Base-by-base conservation (phyloP, 1,140 invertebrate species). In the Sitodiplosis mosellana region DNA sequence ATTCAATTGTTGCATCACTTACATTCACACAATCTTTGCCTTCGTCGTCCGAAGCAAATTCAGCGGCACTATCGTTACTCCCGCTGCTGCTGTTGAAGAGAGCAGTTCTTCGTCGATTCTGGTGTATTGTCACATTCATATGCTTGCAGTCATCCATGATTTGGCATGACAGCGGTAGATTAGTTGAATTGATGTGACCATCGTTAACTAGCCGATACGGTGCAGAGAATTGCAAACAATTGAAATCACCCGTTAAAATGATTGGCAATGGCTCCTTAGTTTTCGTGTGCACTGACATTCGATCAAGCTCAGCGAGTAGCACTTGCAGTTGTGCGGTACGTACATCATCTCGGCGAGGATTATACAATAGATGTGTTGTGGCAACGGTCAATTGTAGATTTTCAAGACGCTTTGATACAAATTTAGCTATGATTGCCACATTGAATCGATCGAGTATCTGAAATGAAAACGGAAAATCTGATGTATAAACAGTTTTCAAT, bases 321-420 rank as follows among this genome's bases (percentile, higher is more conserved):
- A 88, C 57, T 56, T 83, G 75, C 18, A 76, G 67, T 65, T 97
- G 93, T 1, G 86, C 89, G 15, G 94, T 67, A 56, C 90, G 78
- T 0, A 95, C 76, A 64, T 97, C 91, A 19, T 83, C 77, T 21
- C 92, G 66, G 55, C 69, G 78, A 0, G 87, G 88, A 71, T 96
- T 96, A 60, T 84, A 97, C 6, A 96, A 66, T n/a, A 97, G 68
- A 69, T 97, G 93, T 0, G 92, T 96, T 3, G 87, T 97, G 5
- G 87, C 87, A 0, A 96, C 73, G 21, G 87, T 73, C 44, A 90
- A 62, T 18, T 77, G 65, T 6, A 63, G 65, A 1, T 61, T 44
- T 2, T 68, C 69, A 44, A 59, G 55, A 1, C 56, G 51, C 50
- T 68, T 72, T 1, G 77, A 62, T 8, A 65, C 56, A 48, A 94